These are phyloP conservation scores for Neolamprologus brichardi DNA, from an alignment of 2,113 vertebrate genomes.

Conservation along the genomic window DNA sequence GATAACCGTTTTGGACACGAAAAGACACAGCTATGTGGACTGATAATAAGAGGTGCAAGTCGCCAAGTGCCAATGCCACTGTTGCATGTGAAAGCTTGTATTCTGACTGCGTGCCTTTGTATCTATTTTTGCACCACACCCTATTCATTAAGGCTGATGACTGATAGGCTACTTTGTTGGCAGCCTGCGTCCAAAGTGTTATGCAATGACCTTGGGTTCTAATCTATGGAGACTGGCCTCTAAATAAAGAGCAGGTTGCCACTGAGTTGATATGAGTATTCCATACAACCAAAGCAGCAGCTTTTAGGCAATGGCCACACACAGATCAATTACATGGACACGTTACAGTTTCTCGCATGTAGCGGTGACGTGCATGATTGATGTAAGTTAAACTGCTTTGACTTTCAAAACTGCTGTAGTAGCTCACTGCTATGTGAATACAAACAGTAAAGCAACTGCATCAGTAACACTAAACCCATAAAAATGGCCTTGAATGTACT, in stretches of 20 bases:
- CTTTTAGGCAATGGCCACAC: neutral
- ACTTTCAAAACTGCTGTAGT: conserved; percentile 10
- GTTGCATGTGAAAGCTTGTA: conserved; percentile 40
- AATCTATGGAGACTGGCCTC: conserved; percentile 34
- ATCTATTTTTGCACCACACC: conserved; percentile 63
- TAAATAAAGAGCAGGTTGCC: conserved; percentile 57
- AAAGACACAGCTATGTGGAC: conserved; percentile 32
- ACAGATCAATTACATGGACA: neutral
- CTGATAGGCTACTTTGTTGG: conserved; percentile 65
- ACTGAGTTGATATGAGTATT: neutral
- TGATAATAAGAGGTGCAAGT: conserved; percentile 43
- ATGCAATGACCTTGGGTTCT: conserved; percentile 64
- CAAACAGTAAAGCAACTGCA: neutral
- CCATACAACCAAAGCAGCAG: neutral
- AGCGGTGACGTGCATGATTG: neutral
- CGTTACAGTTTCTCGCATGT: conserved; percentile 9
- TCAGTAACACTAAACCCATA: neutral
- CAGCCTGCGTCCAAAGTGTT: conserved; percentile 44
- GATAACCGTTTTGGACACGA: conserved; percentile 5
- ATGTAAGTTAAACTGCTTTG: conserved; percentile 25
- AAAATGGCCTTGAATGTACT: neutral
- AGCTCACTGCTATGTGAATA: neutral
- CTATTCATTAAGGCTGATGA: conserved; percentile 66
- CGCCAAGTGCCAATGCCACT: conserved; percentile 36
- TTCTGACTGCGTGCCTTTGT: conserved; percentile 54